phyloP scores from a whole-genome alignment of 2,888 invertebrate genomes.

The Rapana venosa region DNA sequence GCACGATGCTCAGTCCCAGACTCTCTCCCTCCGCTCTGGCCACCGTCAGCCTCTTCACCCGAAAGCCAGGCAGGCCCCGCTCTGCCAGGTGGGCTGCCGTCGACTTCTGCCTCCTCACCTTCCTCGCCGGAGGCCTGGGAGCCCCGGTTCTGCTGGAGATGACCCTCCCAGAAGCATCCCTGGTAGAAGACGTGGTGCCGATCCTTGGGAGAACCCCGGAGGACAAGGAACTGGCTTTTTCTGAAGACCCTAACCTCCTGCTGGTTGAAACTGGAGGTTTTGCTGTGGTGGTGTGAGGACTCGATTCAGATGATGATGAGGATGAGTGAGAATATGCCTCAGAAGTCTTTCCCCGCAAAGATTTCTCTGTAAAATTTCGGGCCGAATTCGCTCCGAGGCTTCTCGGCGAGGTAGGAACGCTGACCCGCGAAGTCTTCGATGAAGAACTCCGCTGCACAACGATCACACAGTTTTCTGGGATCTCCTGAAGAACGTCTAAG shows the following conservation, averaged over 20 bases:
- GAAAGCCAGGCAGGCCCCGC: constrained; percentile 55
- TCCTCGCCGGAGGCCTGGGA: constrained; percentile 21
- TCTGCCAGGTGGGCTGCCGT: constrained; percentile 21
- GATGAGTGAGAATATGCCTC: neutral
- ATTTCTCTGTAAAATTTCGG: too few relatives aligned
- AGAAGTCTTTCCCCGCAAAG: neutral
- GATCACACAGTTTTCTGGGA: constrained; percentile 78
- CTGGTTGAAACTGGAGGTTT: too few relatives aligned
- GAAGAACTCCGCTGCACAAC: constrained; percentile 55
- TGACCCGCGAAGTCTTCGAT: neutral
- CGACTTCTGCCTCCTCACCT: constrained; percentile 27
- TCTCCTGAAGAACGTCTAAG: constrained; percentile 92
- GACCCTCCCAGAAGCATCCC: neutral
- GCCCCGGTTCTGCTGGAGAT: neutral
- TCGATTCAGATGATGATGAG: neutral
- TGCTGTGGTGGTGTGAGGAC: too few relatives aligned
- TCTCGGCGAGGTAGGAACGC: neutral
- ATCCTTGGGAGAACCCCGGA: too few relatives aligned
- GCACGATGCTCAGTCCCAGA: constrained; percentile 73
- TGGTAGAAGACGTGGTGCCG: neutral
- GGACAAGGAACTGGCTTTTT: too few relatives aligned
- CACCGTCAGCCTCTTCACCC: constrained; percentile 58
- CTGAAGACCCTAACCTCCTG: too few relatives aligned
- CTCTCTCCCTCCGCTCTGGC: constrained; percentile 63
- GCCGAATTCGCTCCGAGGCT: neutral